Evolutionary conservation across 2,888 invertebrate genomes (phyloP).

Genomic region (Ptychoptera albimana): DNA sequence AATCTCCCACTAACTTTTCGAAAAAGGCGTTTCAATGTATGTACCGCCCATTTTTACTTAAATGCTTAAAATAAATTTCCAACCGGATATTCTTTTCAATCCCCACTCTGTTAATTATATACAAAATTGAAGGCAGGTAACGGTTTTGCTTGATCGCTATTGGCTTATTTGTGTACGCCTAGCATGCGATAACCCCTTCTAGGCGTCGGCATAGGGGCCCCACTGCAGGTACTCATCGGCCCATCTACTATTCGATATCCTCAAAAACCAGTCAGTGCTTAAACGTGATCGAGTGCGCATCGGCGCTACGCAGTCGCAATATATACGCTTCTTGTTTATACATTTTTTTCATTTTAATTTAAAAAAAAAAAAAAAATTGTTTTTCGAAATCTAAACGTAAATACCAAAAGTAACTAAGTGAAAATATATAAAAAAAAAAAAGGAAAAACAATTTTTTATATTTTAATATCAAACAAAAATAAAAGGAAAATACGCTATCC

Average conservation of each 20-base stretch:
- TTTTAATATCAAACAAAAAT: no score
- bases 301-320: constrained; percentile 9
- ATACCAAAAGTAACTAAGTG: no score
- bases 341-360: no score
- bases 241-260: background rate
- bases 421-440: no score
- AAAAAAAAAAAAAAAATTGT: no score
- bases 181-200: background rate
- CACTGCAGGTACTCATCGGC: background rate
- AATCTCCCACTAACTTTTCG: constrained; percentile 1
- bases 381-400: no score
- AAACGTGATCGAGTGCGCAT: constrained; percentile 28
- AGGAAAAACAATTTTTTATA: no score
- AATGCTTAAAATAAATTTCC: background rate
- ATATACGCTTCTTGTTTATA: no score
- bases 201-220: no score
- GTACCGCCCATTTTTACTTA: background rate
- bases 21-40: background rate
- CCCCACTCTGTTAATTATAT: background rate
- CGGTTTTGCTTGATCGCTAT: background rate
- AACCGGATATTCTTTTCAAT: background rate
- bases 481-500: no score
- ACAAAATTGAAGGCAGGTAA: background rate
- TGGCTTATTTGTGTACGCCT: background rate
- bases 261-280: constrained; percentile 27